Evolutionary conservation across 1,140 invertebrate genomes (phyloP), one percentile per base, ranked within the genome.

Genomic region (Cyclina sinensis): DNA sequence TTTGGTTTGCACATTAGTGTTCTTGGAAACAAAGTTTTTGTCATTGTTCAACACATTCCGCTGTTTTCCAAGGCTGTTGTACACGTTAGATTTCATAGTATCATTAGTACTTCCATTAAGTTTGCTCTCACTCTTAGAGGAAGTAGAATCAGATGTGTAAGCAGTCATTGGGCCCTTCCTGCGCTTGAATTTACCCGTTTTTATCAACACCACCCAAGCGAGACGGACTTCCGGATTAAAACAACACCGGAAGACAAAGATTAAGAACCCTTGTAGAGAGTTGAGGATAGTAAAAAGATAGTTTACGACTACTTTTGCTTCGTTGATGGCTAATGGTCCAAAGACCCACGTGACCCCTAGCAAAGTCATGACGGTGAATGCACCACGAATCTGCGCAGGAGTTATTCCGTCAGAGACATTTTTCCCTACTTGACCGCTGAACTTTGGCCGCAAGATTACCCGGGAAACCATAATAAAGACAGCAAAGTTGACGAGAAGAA

Each of bases 271-370:
- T 93, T 96, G 96, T 1, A 96, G 92, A 24, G 96, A 96, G 91
- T 96, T 96, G 48, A 95, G 91, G 18, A 96, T 93, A 90, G 96
- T 96, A 92, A 96, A 96, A 21, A 96, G 76, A 85, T 96, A 96
- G 76, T 96, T 95, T 87, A 96, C 96, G 7, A 95, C 92, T 0
- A 96, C 73, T 81, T 95, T 94, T 1, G 95, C 94, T 46, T 95
- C 94, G 57, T 96, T 95, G 24, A 96, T 94, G 32, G 96, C 96
- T 35, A 96, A 92, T 7, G 96, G 94, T 16, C 96, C 96, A 46
- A 96, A 95, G 0, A 96, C 94, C 96, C 96, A 97, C 0, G 96
- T 96, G 46, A 96, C 93, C 21, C 96, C 96, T 5, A 96, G 93
- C 7, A 96, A 91, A 18, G 96, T 94, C 95, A 96, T 96, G 12